Base-by-base conservation (phyloP, 2,888 invertebrate genomes). In the Plusia festucae region DNA sequence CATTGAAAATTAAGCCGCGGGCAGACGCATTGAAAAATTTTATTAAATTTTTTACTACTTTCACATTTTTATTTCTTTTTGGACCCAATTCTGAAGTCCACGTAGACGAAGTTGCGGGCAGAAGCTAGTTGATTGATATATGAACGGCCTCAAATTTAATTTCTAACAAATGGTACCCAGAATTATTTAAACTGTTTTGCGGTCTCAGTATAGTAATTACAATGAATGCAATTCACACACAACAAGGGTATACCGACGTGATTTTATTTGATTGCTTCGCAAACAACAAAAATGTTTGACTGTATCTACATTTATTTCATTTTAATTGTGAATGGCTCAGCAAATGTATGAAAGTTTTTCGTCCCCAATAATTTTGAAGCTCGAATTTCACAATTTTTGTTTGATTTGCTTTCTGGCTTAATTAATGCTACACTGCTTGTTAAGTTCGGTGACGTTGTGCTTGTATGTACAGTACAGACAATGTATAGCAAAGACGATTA, bases 401-500 rank as follows among this genome's bases (percentile, higher is more conserved):
- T 54, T 3, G 1, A 59, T 72, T 34, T 24, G 53, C 55, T 53
- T n/a, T 20, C 18, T 27, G 13, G 8, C n/a, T 30, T 18, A 30
- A 49, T 30, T 27, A 16, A 68, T 63, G 59, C 27, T 53, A 54
- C 59, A 22, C 44, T 61, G 55, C 70, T 56, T 68, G 60, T 22
- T 44, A 63, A 52, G 59, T 60, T 68, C 63, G 72, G 62, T 71
- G 70, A 63, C 69, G 49, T 44, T 54, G 24, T 24, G 20, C 7
- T 24, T 15, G 44, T 55, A 40, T 24, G 44, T 53, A 27, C 53
- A 59, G 24, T 53, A 49, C 18, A 57, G 49, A 22, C 16, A 55
- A 54, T 30, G 57, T 49, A 40, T 64, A 61, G 60, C 65, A 60
- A 46, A 58, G 62, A 62, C 68, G 68, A 74, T 76, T 73, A 81